phyloP scores from a whole-genome alignment of 1,140 invertebrate species.

The Drosophila arizonae region DNA sequence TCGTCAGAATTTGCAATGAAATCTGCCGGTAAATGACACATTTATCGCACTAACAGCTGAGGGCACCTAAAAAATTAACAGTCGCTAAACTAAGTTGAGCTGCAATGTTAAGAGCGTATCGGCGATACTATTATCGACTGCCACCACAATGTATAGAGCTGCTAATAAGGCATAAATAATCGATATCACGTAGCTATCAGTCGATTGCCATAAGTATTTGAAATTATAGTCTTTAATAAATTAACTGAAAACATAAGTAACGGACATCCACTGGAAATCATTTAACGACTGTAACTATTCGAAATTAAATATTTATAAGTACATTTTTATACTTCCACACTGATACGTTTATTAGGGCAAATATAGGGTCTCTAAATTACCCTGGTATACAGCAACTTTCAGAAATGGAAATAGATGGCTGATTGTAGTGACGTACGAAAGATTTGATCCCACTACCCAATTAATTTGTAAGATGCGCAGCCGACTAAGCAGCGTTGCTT shows the following conservation, averaged over 20 bases:
- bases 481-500: neutral
- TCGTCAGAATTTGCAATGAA: slow-evolving; percentile 42
- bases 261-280: too few relatives aligned
- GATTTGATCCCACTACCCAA: slow-evolving; percentile 24
- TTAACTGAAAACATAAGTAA: too few relatives aligned
- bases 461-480: slow-evolving; percentile 20
- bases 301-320: too few relatives aligned
- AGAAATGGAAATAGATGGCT: slow-evolving; percentile 24
- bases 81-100: neutral
- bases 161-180: neutral
- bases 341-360: too few relatives aligned
- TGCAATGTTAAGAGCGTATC: neutral
- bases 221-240: too few relatives aligned
- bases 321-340: too few relatives aligned
- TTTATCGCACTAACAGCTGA: neutral
- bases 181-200: too few relatives aligned
- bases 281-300: too few relatives aligned
- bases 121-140: neutral
- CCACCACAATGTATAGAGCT: neutral
- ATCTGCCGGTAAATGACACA: slow-evolving; percentile 16
- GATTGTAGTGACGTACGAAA: slow-evolving; percentile 25
- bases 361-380: too few relatives aligned
- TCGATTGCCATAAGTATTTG: too few relatives aligned
- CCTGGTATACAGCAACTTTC: too few relatives aligned
- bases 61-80: slow-evolving; percentile 11